These are phyloP conservation scores for Eristalis arbustorum DNA, from an alignment of 2,888 invertebrate genomes.

Conservation along the genomic window DNA sequence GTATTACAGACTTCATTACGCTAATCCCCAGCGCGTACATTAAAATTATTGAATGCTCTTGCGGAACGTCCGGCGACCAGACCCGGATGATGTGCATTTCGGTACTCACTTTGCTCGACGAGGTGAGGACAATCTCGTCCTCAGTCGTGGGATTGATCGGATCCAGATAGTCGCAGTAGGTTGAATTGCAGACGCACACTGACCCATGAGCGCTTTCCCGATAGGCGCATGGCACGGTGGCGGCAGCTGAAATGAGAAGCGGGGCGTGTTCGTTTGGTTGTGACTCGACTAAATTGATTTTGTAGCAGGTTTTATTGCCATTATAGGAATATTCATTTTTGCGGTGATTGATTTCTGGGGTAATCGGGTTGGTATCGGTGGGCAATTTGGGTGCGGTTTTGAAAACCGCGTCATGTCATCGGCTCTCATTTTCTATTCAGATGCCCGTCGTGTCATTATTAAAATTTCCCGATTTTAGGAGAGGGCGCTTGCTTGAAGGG, in stretches of 20 bases:
- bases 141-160: slow-evolving; percentile 80
- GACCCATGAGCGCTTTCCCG: slow-evolving; percentile 75
- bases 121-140: slow-evolving; percentile 82
- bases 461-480: too few relatives aligned
- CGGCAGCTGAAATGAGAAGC: slow-evolving; percentile 35
- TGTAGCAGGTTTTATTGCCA: neutral
- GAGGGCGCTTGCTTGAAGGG: too few relatives aligned
- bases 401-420: too few relatives aligned
- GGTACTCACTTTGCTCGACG: slow-evolving; percentile 82
- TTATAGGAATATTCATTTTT: neutral
- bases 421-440: too few relatives aligned
- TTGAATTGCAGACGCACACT: slow-evolving; percentile 87
- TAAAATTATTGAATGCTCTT: slow-evolving; percentile 30
- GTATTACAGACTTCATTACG: slow-evolving; percentile 1
- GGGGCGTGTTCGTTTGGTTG: neutral
- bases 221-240: slow-evolving; percentile 75
- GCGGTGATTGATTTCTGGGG: neutral
- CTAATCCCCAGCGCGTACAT: neutral
- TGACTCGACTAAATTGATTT: slow-evolving; percentile 7
- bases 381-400: too few relatives aligned
- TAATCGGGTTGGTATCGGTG: too few relatives aligned
- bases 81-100: neutral
- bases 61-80: slow-evolving; percentile 68
- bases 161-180: slow-evolving; percentile 86
- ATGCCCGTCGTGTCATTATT: too few relatives aligned